phyloP scores from a whole-genome alignment of 1,140 invertebrate species.

The Oryzaephilus surinamensis region DNA sequence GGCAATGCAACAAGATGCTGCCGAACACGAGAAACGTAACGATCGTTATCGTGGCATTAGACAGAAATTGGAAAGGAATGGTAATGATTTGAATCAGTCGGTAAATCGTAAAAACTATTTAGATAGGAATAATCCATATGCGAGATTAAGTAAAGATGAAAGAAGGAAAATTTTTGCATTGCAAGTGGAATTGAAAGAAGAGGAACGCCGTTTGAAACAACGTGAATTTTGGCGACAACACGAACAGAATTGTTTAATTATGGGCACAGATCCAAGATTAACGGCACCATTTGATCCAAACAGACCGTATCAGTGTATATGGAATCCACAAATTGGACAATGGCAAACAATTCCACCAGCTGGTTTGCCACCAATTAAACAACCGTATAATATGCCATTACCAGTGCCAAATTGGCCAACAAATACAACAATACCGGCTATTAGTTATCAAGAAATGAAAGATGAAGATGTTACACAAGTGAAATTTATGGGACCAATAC shows the following conservation, averaged over 20 bases:
- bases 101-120: too few relatives aligned
- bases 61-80: too few relatives aligned
- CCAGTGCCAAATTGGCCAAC: neutral
- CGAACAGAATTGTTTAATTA: slow-evolving; percentile 48
- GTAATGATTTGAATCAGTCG: too few relatives aligned
- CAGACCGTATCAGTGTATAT: slow-evolving; percentile 46
- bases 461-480: slow-evolving; percentile 14
- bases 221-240: slow-evolving; percentile 53
- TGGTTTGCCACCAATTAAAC: slow-evolving; percentile 9
- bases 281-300: slow-evolving; percentile 45
- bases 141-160: slow-evolving; percentile 59
- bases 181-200: slow-evolving; percentile 59
- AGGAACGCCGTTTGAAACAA: slow-evolving; percentile 48
- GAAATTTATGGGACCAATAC: slow-evolving; percentile 31
- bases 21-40: slow-evolving; percentile 32
- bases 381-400: slow-evolving; percentile 1
- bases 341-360: slow-evolving; percentile 46
- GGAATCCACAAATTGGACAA: slow-evolving; percentile 47
- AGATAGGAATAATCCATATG: too few relatives aligned
- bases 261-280: slow-evolving; percentile 47
- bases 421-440: slow-evolving; percentile 10
- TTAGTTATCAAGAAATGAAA: slow-evolving; percentile 17
- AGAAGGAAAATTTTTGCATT: slow-evolving; percentile 65
- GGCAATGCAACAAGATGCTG: slow-evolving; percentile 27
- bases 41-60: slow-evolving; percentile 28